Evolutionary conservation across 2,888 invertebrate species (phyloP).

Genomic region (Smittia aterrima): DNA sequence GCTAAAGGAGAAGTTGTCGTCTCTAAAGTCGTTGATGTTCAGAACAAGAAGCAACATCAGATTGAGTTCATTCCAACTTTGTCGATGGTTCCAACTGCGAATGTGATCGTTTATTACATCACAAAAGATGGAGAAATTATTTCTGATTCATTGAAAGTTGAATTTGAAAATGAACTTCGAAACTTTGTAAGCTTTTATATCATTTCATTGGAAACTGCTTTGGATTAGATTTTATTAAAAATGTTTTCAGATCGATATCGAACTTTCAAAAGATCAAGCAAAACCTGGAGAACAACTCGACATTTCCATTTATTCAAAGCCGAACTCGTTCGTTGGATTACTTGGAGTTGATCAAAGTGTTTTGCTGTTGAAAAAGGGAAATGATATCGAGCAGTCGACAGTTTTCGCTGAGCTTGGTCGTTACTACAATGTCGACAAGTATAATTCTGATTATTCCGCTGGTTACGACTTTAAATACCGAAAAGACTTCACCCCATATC

Average conservation of each 20-base stretch:
- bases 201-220: too few species aligned
- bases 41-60: constrained; percentile 52
- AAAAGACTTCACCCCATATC: neutral
- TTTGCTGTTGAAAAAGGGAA: constrained; percentile 69
- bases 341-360: constrained; percentile 87
- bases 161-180: constrained; percentile 72
- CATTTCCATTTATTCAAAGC: constrained; percentile 73
- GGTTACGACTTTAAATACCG: neutral
- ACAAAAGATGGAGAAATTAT: constrained; percentile 69
- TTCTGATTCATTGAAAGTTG: constrained; percentile 78
- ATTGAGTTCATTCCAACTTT: constrained; percentile 67
- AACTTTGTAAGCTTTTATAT: constrained; percentile 80
- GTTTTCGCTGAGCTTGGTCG: constrained; percentile 6
- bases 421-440: neutral
- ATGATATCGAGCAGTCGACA: constrained; percentile 47
- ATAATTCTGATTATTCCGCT: constrained; percentile 8
- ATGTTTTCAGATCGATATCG: constrained; percentile 66
- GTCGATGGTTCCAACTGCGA: constrained; percentile 76
- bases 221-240: too few species aligned
- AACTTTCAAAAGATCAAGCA: constrained; percentile 62
- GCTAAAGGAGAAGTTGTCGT: constrained; percentile 77
- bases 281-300: constrained; percentile 77
- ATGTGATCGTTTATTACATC: constrained; percentile 76
- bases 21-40: constrained; percentile 58
- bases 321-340: constrained; percentile 82